Evolutionary conservation across 1,140 invertebrate species (phyloP), one percentile per base, ranked within the genome.

Genomic region (Bombus confusus): DNA sequence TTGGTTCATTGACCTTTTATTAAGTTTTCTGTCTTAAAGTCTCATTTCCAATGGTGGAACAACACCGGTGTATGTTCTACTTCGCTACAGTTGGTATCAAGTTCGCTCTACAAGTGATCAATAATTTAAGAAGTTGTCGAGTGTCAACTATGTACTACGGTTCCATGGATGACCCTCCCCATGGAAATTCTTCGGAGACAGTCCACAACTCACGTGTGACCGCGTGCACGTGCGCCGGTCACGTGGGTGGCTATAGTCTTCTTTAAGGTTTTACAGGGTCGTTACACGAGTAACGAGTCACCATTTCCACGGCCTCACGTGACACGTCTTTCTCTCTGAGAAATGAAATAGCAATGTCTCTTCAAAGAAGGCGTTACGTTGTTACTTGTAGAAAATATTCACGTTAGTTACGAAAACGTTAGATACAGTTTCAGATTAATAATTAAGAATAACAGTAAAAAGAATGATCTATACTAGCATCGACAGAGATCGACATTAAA

Each of bases 41-140:
- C 74, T 59, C 66, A 71, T 64, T 66, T 62, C 59, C 76, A 75
- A 77, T 66, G 81, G 77, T 57, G 74, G 31, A 66, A 64, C 62
- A 52, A 73, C 81, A 78, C 68, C 78, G 84, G 69, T 66, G 69
- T 66, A 88, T 74, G 86, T 64, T 77, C 86, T 71, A 92, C 78
- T 92, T 92, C 80, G 77, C 39, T 28, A 31, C 47, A 59, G 75
- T 85, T 39, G 73, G 82, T 92, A 91, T 87, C 90, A 87, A 93
- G 91, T 92, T 93, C 86, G 91, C 88, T 87, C 91, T 84, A 92
- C 89, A 91, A 91, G 87, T 73, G 81, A 92, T 92, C 85, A 92
- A 92, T 93, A 88, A 93, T 93, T 93, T 89, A 92, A 68, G 28
- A 52, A 47, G 62, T 57, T 64, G 47, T 79, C 75, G 76, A 78